These are phyloP conservation scores for Hyles lineata DNA, from an alignment of 2,888 invertebrate genomes.

Conservation along the genomic window DNA sequence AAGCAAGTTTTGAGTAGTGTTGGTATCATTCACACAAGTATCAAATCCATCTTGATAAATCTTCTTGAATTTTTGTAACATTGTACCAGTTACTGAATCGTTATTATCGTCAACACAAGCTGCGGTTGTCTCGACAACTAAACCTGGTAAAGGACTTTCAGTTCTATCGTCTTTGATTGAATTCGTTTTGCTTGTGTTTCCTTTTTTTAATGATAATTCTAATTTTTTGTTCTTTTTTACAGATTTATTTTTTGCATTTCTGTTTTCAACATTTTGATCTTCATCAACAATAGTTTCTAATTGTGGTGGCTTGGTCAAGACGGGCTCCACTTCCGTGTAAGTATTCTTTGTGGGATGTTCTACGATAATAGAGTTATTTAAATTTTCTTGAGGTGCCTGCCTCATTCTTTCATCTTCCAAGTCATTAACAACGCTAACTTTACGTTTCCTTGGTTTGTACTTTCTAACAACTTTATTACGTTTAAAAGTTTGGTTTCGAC, in stretches of 20 bases:
- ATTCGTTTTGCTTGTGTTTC: slow-evolving; percentile 9
- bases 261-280: slow-evolving; percentile 39
- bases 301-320: slow-evolving; percentile 44
- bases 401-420: slow-evolving; percentile 70
- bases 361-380: slow-evolving; percentile 60
- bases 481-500: slow-evolving; percentile 35
- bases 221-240: slow-evolving; percentile 40
- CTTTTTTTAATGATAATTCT: slow-evolving; percentile 26
- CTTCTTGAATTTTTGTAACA: slow-evolving; percentile 61
- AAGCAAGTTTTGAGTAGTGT: slow-evolving; percentile 61
- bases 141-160: slow-evolving; percentile 67
- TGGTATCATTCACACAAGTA: slow-evolving; percentile 49
- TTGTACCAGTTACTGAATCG: slow-evolving; percentile 53
- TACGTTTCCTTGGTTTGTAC: slow-evolving; percentile 35
- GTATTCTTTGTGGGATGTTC: slow-evolving; percentile 39
- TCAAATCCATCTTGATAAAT: slow-evolving; percentile 53
- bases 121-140: slow-evolving; percentile 61
- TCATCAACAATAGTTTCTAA: slow-evolving; percentile 59
- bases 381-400: slow-evolving; percentile 46
- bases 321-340: slow-evolving; percentile 46
- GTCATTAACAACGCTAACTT: slow-evolving; percentile 37
- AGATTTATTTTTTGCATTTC: slow-evolving; percentile 38
- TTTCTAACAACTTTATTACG: slow-evolving; percentile 37
- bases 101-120: slow-evolving; percentile 45
- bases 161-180: slow-evolving; percentile 51